Conservation (phyloP, 35 echinoderm and acorn worm species). For the Anneissia japonica region DNA sequence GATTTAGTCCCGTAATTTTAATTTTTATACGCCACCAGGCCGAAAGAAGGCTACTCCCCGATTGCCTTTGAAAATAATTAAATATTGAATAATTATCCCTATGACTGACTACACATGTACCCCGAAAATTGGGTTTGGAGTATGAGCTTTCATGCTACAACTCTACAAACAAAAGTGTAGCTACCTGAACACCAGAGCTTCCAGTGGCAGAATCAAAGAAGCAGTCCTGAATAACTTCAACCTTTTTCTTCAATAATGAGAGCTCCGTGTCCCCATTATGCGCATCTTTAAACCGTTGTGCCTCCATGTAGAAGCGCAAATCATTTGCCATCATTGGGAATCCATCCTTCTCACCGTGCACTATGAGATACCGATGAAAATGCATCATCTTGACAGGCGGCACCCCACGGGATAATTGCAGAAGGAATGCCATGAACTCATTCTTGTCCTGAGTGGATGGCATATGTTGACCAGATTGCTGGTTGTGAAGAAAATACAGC, state of each 20-base stretch:
- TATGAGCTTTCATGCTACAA: too few species aligned
- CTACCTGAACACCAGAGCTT: constrained; percentile 41
- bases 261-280: constrained; percentile 46
- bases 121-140: too few species aligned
- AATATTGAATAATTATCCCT: too few species aligned
- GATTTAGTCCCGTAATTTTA: too few species aligned
- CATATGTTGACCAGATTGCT: constrained; percentile 92
- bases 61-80: too few species aligned
- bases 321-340: constrained; percentile 77
- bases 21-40: too few species aligned
- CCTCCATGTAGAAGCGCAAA: constrained; percentile 85
- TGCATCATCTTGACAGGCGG: constrained; percentile 69
- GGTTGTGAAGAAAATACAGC: background rate
- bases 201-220: constrained; percentile 64
- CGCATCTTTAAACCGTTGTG: constrained; percentile 85
- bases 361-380: constrained; percentile 89
- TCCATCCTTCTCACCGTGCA: constrained; percentile 73
- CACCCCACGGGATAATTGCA: constrained; percentile 44
- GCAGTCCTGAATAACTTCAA: constrained; percentile 83
- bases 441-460: constrained; percentile 83
- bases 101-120: too few species aligned
- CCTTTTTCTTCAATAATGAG: constrained; percentile 58
- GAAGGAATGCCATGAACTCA: constrained; percentile 68
- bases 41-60: too few species aligned
- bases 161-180: background rate